Percentiles rank a stretch among this genome's conserved stretches.
These are phyloP conservation scores for Invenusta paracnida DNA, from an alignment of 2,888 invertebrate species.

Conservation along the genomic window DNA sequence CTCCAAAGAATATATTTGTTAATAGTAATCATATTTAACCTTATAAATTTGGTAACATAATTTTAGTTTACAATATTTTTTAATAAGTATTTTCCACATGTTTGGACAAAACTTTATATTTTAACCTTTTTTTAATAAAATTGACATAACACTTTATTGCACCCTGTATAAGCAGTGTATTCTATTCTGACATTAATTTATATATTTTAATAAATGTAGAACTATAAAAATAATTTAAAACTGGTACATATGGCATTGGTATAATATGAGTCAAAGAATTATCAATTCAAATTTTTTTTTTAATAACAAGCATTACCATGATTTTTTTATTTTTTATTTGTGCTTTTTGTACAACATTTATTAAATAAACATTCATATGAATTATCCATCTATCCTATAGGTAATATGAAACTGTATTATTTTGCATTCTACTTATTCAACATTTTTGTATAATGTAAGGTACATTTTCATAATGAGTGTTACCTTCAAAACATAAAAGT, in stretches of 20 bases:
- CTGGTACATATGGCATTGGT: not conserved
- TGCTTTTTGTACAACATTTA: not conserved
- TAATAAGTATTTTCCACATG: not conserved
- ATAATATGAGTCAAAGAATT: not conserved
- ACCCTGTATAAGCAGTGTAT: too few species aligned
- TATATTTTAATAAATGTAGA: not conserved
- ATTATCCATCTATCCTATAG: not conserved
- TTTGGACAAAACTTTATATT: not conserved
- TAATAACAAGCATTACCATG: not conserved
- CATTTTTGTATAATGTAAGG: not conserved
- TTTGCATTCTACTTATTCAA: not conserved
- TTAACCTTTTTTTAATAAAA: not conserved
- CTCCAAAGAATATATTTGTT: too few species aligned
- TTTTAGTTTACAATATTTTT: too few species aligned
- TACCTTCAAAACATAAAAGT: not conserved
- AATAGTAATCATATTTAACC: too few species aligned
- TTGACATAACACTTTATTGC: not conserved
- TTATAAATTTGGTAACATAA: too few species aligned
- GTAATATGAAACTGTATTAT: not conserved
- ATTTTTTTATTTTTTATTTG: not conserved
- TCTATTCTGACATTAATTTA: not conserved
- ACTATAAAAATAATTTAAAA: not conserved
- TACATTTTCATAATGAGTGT: not conserved
- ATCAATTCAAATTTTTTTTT: not conserved
- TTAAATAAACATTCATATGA: too few species aligned